Percentiles rank a stretch among this genome's conserved stretches.
These are phyloP conservation scores for Dasypogon diadema DNA, from an alignment of 2,888 invertebrate species.

Conservation along the genomic window DNA sequence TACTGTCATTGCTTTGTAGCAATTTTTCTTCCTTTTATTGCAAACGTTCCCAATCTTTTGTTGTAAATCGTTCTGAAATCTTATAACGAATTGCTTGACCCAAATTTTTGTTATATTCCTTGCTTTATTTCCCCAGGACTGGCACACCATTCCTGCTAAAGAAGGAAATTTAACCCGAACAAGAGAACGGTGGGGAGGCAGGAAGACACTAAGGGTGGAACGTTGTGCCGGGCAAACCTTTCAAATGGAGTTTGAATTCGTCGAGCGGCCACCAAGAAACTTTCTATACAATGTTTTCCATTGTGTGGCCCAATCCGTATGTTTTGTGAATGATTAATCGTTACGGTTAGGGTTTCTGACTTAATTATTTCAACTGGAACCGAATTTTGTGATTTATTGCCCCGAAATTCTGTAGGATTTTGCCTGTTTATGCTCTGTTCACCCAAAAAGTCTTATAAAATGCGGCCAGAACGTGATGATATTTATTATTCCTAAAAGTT, in stretches of 20 bases:
- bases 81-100: constrained; percentile 41
- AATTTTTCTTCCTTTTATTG: constrained; percentile 6
- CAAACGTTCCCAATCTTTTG: background rate
- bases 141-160: background rate
- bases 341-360: constrained; percentile 39
- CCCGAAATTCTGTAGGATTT: constrained; percentile 4
- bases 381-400: constrained; percentile 44
- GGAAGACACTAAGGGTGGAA: no score
- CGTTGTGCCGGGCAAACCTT: constrained; percentile 12
- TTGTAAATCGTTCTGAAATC: constrained; percentile 3
- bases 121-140: background rate
- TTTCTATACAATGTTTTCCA: constrained; percentile 22
- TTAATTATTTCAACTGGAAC: constrained; percentile 46
- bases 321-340: constrained; percentile 47
- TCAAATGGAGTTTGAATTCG: background rate
- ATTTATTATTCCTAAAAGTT: constrained; percentile 18
- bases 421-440: constrained; percentile 8
- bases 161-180: constrained; percentile 9
- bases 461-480: constrained; percentile 19
- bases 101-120: constrained; percentile 18
- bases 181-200: background rate
- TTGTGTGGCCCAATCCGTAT: constrained; percentile 35
- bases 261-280: constrained; percentile 5
- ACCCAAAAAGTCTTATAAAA: constrained; percentile 10
- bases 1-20: background rate